Base-by-base conservation (phyloP, 2,113 vertebrate species). In the Oryzias javanicus region DNA sequence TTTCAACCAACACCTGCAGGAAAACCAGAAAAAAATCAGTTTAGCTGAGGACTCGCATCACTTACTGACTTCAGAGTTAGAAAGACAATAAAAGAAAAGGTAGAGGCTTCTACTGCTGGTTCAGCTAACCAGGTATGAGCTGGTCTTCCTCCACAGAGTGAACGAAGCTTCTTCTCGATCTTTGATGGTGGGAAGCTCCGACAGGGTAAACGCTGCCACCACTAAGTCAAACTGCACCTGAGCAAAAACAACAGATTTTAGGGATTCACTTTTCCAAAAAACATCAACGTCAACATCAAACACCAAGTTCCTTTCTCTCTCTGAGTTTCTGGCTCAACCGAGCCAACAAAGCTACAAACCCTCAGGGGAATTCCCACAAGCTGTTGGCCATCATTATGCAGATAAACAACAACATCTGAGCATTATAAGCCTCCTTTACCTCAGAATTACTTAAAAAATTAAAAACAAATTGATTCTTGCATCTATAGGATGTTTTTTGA, bases 81-180 rank as follows among this genome's bases (percentile, higher is more conserved):
- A 14, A 27, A 3, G 24, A 27, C 22, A 2, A 49, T 1, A 49
- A 3, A 14, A 24, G 10, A 14, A 22, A 14, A 49, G 18, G 6
- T 3, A 6, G 14, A 27, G 8, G 1, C 12, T 35, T 35, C 8
- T 18, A 8, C 24, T 2, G 12, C 12, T 25, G 5, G 60, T 62
- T 61, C 13, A 55, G 80, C 91, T 81, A 12, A 97, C 94, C 89
- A 97, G 86, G 59, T 94, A 96, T 3, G 74, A 81, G 74, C 79
- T 71, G 0, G 94, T 95, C 82, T 95, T 97, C 4, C 94, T 93
- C 95, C 95, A 96, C 53, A 97, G 86, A 2, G 91, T 93, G n/a
- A 84, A 69, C 44, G 92, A 66, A 0, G 80, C 78, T 0, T 90
- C 89, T 13, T 74, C 51, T 22, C 93, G 76, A 5, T 92, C 89